Percentiles rank a stretch among this genome's conserved stretches.
These are phyloP conservation scores for Miniopterus natalensis DNA, from an alignment of 2,113 vertebrate genomes.

Conservation along the genomic window DNA sequence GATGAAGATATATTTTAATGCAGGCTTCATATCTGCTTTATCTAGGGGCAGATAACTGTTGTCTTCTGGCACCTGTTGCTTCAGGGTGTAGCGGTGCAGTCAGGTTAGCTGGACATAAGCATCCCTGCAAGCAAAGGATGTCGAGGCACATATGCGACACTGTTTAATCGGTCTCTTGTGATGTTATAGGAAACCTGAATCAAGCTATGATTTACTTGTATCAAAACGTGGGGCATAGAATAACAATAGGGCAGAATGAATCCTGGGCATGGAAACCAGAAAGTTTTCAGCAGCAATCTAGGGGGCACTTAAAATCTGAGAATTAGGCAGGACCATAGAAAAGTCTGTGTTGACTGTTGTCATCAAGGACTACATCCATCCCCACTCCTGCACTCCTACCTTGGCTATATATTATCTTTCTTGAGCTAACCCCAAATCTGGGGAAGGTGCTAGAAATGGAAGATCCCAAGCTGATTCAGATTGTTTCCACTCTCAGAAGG, in stretches of 20 bases:
- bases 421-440: not conserved
- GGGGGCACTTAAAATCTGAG: not conserved
- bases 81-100: rapidly evolving
- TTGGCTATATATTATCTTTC: not conserved
- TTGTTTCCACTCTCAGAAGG: not conserved
- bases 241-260: not conserved
- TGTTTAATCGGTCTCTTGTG: not conserved
- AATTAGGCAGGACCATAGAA: not conserved
- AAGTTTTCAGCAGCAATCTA: not conserved
- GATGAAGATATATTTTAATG: not conserved
- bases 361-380: not conserved
- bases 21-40: not conserved
- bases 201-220: not conserved
- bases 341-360: not conserved
- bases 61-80: not conserved
- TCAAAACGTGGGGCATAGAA: not conserved
- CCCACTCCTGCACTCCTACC: too few relatives aligned
- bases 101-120: rapidly evolving
- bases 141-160: not conserved
- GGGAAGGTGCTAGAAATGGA: rapidly evolving
- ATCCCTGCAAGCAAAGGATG: not conserved
- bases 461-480: not conserved
- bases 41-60: not conserved
- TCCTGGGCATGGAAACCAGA: not conserved
- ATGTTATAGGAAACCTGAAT: not conserved